Conservation (phyloP, 2,113 vertebrate genomes). For the Octodon degus region DNA sequence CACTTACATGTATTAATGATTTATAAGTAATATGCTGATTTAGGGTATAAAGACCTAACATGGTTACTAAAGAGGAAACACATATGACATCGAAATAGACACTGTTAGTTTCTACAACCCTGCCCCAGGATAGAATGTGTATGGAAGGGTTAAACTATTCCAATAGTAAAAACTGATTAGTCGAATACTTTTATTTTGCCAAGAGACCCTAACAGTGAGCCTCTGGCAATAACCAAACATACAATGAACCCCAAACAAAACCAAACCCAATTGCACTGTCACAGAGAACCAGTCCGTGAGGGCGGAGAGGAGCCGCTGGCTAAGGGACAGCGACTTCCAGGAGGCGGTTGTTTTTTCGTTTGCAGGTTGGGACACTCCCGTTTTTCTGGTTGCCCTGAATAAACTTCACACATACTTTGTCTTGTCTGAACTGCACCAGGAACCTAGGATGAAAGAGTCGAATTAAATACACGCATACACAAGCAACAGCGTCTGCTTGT, state of each 20-base stretch:
- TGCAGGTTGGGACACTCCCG: slow-evolving; percentile 93
- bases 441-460: slow-evolving; percentile 88
- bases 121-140: slow-evolving; percentile 71
- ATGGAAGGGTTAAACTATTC: slow-evolving; percentile 81
- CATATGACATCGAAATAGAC: slow-evolving; percentile 18
- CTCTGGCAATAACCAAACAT: slow-evolving; percentile 82
- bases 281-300: slow-evolving; percentile 85
- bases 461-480: not conserved
- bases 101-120: slow-evolving; percentile 78
- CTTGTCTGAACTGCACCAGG: slow-evolving; percentile 97
- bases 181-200: slow-evolving; percentile 82
- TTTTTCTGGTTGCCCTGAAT: slow-evolving; percentile 94
- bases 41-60: slow-evolving; percentile 79
- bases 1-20: slow-evolving; percentile 72
- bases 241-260: slow-evolving; percentile 80
- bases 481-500: not conserved
- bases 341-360: slow-evolving; percentile 98
- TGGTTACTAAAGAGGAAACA: slow-evolving; percentile 77
- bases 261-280: slow-evolving; percentile 89
- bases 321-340: slow-evolving; percentile 96
- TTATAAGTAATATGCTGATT: slow-evolving; percentile 74
- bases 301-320: slow-evolving; percentile 74
- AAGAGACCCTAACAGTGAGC: slow-evolving; percentile 81
- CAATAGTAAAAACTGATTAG: slow-evolving; percentile 76
- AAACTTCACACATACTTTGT: slow-evolving; percentile 99